Conservation (phyloP, 1,140 invertebrate genomes). For the Mizuhopecten yessoensis region DNA sequence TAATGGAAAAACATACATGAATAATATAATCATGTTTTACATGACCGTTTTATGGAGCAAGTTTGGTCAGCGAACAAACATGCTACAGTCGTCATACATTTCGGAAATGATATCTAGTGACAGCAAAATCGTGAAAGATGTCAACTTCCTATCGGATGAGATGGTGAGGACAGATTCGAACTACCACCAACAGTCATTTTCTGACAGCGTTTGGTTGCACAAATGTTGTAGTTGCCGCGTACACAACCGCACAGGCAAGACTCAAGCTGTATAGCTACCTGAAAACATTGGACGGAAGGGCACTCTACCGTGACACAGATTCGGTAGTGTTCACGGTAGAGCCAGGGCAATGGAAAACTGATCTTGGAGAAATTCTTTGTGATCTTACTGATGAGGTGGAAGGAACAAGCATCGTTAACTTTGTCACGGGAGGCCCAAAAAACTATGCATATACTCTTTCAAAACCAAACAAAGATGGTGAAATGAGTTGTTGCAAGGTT, state of each 20-base stretch:
- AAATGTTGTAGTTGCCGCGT: no score
- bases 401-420: slow-evolving; percentile 51
- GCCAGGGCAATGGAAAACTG: background rate
- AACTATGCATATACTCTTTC: no score
- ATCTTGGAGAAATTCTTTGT: slow-evolving; percentile 52
- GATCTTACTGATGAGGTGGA: slow-evolving; percentile 59
- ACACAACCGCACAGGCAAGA: slow-evolving; percentile 45
- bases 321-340: background rate
- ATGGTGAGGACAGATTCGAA: slow-evolving; percentile 47
- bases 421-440: no score
- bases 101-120: slow-evolving; percentile 2
- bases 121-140: slow-evolving; percentile 43
- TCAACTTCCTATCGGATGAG: no score
- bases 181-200: slow-evolving; percentile 42
- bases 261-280: slow-evolving; percentile 50
- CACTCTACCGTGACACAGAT: slow-evolving; percentile 41
- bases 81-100: slow-evolving; percentile 46
- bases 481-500: slow-evolving; percentile 54
- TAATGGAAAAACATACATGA: no score
- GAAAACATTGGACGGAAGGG: slow-evolving; percentile 13
- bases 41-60: slow-evolving; percentile 67
- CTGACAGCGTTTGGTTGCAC: slow-evolving; percentile 41
- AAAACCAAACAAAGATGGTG: no score
- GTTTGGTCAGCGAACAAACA: slow-evolving; percentile 59
- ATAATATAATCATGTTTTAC: no score